Conservation (phyloP, 2,113 vertebrate genomes). For the Formicarius rufipectus region DNA sequence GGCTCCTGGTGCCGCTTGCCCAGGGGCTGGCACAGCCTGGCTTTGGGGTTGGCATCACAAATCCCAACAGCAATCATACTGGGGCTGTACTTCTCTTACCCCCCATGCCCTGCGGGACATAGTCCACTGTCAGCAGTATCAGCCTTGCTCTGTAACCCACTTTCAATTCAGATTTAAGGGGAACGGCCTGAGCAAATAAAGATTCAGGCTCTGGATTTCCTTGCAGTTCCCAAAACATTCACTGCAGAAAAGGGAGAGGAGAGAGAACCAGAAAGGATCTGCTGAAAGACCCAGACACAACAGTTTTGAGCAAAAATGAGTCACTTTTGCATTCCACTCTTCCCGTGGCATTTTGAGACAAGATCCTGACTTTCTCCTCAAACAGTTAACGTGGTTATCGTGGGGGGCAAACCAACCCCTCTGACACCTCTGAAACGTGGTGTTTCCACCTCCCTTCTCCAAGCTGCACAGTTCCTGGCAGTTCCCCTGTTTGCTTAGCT, state of each 20-base stretch:
- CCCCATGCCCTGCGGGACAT: not conserved
- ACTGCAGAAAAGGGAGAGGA: not conserved
- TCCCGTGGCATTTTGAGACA: not conserved
- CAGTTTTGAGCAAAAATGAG: not conserved
- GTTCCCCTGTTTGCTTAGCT: rapidly evolving
- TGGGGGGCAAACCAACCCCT: not conserved
- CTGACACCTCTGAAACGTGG: rapidly evolving
- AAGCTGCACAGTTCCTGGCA: rapidly evolving
- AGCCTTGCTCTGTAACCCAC: not conserved
- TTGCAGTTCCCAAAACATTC: not conserved
- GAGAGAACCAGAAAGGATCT: not conserved
- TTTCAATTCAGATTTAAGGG: rapidly evolving
- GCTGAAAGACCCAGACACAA: not conserved
- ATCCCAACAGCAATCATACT: rapidly evolving
- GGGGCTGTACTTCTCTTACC: rapidly evolving
- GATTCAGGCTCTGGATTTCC: not conserved
- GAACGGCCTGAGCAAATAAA: not conserved
- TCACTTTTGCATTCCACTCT: not conserved
- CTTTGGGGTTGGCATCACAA: not conserved
- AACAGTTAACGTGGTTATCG: not conserved
- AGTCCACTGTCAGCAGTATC: not conserved
- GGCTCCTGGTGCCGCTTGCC: not conserved
- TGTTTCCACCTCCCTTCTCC: not conserved
- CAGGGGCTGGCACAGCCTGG: not conserved
- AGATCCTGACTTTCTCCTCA: not conserved